These are phyloP conservation scores for Himalopsyche phryganea DNA, from an alignment of 1,140 invertebrate species.

Conservation along the genomic window DNA sequence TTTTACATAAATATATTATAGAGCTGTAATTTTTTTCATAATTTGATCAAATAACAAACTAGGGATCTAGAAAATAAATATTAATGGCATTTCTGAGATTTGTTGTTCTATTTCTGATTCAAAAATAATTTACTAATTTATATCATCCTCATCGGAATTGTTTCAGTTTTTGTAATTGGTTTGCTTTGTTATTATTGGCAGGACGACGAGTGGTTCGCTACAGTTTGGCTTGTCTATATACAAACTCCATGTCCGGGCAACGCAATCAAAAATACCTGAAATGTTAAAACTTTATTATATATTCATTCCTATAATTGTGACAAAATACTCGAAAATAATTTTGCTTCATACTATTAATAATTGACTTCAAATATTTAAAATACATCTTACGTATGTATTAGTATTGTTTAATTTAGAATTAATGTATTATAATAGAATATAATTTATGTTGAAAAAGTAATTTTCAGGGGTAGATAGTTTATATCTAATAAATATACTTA, in stretches of 20 bases:
- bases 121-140: neutral
- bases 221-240: conserved; percentile 66
- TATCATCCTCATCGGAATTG: neutral
- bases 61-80: too few species aligned
- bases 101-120: neutral
- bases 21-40: too few species aligned
- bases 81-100: neutral
- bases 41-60: too few species aligned
- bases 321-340: neutral
- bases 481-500: too few species aligned
- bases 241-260: conserved; percentile 64
- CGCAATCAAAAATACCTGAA: conserved; percentile 68
- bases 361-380: neutral
- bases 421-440: neutral
- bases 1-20: too few species aligned
- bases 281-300: conserved; percentile 28
- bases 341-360: neutral
- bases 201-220: conserved; percentile 60
- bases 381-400: neutral
- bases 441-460: neutral
- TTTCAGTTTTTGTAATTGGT: conserved; percentile 1
- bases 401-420: neutral
- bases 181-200: conserved; percentile 51
- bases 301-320: neutral
- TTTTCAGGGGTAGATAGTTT: too few species aligned